Conservation (phyloP, 2,797 vertebrate species). For the Pangasius larnaudii region DNA sequence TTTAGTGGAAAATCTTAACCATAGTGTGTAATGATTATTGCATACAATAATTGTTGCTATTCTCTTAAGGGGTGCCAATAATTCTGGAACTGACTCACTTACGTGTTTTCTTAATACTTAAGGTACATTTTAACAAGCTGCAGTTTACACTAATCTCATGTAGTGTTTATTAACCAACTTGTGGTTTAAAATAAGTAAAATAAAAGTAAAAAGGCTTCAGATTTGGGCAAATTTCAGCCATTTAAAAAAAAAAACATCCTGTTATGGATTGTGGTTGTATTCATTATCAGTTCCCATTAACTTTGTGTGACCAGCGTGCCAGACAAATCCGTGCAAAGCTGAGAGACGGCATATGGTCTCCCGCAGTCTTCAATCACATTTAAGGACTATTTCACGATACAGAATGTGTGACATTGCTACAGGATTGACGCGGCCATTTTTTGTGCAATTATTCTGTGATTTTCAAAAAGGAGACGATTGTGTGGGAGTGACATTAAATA, state of each 20-base stretch:
- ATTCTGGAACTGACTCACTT: not conserved
- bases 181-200: not conserved
- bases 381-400: not conserved
- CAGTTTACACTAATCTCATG: not conserved
- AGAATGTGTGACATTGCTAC: conserved; percentile 2
- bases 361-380: not conserved
- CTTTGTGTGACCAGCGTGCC: conserved; percentile 17
- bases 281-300: conserved; percentile 16
- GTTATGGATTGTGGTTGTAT: not conserved
- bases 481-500: conserved; percentile 40
- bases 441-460: conserved; percentile 27
- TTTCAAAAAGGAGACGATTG: conserved; percentile 3
- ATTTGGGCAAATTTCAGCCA: not conserved
- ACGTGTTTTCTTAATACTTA: not conserved
- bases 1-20: not conserved
- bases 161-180: not conserved
- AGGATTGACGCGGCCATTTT: not conserved
- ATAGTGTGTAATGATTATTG: not conserved
- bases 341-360: conserved; percentile 36
- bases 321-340: conserved; percentile 13
- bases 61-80: not conserved
- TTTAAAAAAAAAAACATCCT: not conserved
- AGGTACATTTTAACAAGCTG: not conserved
- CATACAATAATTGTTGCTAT: not conserved
- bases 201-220: not conserved